Percentiles rank a stretch among this genome's conserved stretches.
Evolutionary conservation across 1,140 invertebrate species (phyloP).

Genomic region (Philopotamus ludificatus): DNA sequence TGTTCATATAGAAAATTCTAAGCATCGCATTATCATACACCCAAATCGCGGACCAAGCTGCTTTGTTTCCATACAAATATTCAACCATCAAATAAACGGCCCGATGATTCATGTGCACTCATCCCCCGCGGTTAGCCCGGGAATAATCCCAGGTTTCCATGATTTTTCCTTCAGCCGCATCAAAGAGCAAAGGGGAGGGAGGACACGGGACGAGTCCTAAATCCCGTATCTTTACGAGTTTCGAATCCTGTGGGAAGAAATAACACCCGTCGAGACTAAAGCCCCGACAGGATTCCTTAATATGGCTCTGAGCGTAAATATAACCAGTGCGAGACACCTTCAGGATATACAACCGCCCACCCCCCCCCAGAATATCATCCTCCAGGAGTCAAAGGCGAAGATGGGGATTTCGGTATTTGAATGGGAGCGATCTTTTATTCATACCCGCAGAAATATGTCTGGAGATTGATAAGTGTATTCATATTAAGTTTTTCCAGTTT

Average conservation of each 20-base stretch:
- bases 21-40: no score
- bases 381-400: conserved; percentile 6
- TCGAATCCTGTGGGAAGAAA: conserved; percentile 26
- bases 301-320: background rate
- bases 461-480: conserved; percentile 41
- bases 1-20: no score
- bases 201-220: background rate
- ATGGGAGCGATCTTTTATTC: conserved; percentile 38
- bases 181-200: background rate
- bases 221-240: conserved; percentile 25
- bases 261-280: conserved; percentile 6
- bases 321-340: background rate
- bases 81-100: conserved; percentile 17
- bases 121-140: conserved; percentile 17
- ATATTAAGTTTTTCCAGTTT: conserved; percentile 38
- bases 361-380: conserved; percentile 2
- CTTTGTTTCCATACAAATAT: no score
- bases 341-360: no score
- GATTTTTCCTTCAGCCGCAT: conserved; percentile 15
- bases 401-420: conserved; percentile 24
- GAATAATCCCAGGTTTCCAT: conserved; percentile 13
- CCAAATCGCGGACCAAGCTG: no score
- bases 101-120: conserved; percentile 33
- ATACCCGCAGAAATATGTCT: conserved; percentile 33
- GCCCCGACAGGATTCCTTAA: background rate